These are phyloP conservation scores for Byasa hedistus DNA, from an alignment of 2,888 invertebrate genomes.

Conservation along the genomic window DNA sequence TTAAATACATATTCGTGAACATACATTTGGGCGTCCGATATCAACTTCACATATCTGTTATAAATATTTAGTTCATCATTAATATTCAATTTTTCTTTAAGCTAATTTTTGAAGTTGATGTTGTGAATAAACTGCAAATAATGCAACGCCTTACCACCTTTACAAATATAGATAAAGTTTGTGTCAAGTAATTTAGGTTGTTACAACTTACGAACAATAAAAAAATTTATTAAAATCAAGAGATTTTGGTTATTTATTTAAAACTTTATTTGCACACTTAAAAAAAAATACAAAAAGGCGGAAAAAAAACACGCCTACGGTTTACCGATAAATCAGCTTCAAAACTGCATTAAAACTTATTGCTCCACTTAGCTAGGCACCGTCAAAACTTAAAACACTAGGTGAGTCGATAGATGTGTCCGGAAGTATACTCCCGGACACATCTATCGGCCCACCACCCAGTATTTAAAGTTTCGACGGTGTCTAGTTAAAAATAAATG, in stretches of 20 bases:
- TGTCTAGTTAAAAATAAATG: too few species aligned
- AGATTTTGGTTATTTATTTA: not conserved
- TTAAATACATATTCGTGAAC: constrained; percentile 51
- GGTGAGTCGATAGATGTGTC: too few species aligned
- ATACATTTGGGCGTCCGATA: constrained; percentile 47
- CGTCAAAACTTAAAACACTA: too few species aligned
- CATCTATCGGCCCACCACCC: too few species aligned
- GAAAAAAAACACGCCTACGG: too few species aligned
- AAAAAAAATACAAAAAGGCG: too few species aligned
- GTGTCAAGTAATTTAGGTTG: constrained; percentile 49
- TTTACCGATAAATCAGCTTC: too few species aligned
- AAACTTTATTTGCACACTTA: too few species aligned
- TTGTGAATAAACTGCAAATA: constrained; percentile 33
- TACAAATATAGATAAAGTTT: constrained; percentile 44
- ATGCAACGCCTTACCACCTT: constrained; percentile 39
- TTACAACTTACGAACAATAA: constrained; percentile 47
- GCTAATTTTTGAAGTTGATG: constrained; percentile 38
- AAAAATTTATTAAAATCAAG: constrained; percentile 31
- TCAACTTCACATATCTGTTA: constrained; percentile 37
- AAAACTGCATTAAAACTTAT: too few species aligned
- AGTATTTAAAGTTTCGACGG: too few species aligned
- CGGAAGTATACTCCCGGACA: too few species aligned
- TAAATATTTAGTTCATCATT: constrained; percentile 28
- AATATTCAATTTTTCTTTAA: constrained; percentile 32
- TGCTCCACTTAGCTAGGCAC: too few species aligned